Evolutionary conservation across 2,113 vertebrate genomes (phyloP).

Genomic region (Aythya baeri): DNA sequence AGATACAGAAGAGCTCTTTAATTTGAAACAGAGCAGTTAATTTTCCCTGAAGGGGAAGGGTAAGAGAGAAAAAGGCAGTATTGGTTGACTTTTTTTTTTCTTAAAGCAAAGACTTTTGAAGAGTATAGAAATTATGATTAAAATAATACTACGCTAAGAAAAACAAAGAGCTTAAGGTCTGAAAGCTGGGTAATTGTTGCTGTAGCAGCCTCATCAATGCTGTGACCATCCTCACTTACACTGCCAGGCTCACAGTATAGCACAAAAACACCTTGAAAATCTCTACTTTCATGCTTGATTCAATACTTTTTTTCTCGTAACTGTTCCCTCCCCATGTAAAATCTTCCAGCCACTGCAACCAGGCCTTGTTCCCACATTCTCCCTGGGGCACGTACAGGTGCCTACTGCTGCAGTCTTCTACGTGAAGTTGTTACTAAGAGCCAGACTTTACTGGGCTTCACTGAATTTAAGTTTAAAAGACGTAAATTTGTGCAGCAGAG

Average conservation of each 20-base stretch:
- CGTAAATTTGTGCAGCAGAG: not conserved
- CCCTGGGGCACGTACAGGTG: not conserved
- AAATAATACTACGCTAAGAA: not conserved
- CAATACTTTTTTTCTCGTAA: not conserved
- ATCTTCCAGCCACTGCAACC: not conserved
- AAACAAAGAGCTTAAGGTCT: not conserved
- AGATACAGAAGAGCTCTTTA: not conserved
- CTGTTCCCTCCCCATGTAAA: not conserved
- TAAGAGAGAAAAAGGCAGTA: not conserved
- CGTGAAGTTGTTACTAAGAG: not conserved
- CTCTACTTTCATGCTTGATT: not conserved
- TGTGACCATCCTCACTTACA: not conserved
- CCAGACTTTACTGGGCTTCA: not conserved
- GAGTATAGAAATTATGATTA: not conserved
- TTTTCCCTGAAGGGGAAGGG: not conserved
- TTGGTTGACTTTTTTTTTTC: not conserved
- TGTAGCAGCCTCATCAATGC: not conserved
- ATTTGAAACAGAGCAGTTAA: not conserved
- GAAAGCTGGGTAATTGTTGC: not conserved
- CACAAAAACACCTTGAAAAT: not conserved
- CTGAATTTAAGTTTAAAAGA: not conserved
- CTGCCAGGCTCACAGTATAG: not conserved
- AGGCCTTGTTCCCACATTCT: not conserved
- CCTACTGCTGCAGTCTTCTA: not conserved
- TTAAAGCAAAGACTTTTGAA: not conserved